Base-by-base conservation (phyloP, 2,113 vertebrate species). In the Scomber japonicus region DNA sequence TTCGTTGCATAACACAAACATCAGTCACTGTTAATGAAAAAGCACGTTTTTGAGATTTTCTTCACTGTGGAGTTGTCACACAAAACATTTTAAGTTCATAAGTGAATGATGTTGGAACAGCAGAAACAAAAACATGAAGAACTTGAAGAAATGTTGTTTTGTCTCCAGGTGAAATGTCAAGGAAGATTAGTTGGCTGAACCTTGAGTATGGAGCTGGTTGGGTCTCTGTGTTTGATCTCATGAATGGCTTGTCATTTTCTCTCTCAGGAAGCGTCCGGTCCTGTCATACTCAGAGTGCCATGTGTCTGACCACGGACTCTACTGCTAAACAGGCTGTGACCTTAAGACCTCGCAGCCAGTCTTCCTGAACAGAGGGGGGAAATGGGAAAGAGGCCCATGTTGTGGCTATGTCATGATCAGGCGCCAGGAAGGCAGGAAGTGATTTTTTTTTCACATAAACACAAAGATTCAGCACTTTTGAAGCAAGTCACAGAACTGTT, bases 391-490 rank as follows among this genome's bases (percentile, higher is more conserved):
- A 48, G 72, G 78, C 44, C 44, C 40, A 66, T 91, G 89, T 89
- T 92, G 88, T 90, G 91, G 84, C 78, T 85, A 67, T 75, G 78
- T 80, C 83, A 75, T 62, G 85, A 83, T 78, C 86, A 78, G 93
- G 89, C 87, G 83, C 91, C 91, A 93, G 88, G 77, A 82, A 92
- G 80, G 64, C 85, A 88, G 88, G 89, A 92, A 89, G 80, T 49
- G 15, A 27, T 19, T 80, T 76, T 69, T 76, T 69, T 74, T 76
- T 81, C 76, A 85, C 82, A 73, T 78, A 87, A 86, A 90, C 88
- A 90, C 13, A 88, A 75, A 76, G 74, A 86, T 78, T 90, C 81
- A 78, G 82, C 79, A 78, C 78, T 79, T 87, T 91, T 27, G 19
- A 81, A 75, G 82, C 49, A 35, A 56, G 72, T 69, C 30, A 14